These are phyloP conservation scores for Xanthorhoe designata DNA, from an alignment of 2,888 invertebrate genomes.

Conservation along the genomic window DNA sequence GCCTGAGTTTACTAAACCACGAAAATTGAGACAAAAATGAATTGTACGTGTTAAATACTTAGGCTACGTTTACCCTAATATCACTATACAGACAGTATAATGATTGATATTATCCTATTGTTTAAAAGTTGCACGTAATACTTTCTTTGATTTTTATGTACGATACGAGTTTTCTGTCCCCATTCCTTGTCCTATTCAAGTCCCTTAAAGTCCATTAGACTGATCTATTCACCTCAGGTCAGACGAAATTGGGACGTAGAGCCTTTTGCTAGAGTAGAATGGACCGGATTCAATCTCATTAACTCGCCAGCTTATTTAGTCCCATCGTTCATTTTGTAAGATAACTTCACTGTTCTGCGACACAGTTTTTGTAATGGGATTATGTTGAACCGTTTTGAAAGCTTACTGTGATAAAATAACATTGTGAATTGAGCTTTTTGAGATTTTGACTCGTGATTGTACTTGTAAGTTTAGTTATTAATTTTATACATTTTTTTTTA, in stretches of 20 bases:
- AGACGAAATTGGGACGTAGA: conserved; percentile 24
- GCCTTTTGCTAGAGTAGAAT: conserved; percentile 50
- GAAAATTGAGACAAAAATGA: no score
- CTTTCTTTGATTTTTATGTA: conserved; percentile 2
- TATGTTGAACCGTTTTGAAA: conserved; percentile 28
- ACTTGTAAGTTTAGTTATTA: no score
- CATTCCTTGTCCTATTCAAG: conserved; percentile 3
- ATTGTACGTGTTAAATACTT: neutral
- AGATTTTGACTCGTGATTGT: no score
- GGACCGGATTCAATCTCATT: conserved; percentile 63
- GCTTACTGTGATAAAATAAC: conserved; percentile 27
- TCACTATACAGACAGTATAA: neutral
- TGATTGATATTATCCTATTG: neutral
- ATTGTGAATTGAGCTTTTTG: conserved; percentile 6
- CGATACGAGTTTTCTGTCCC: conserved; percentile 1
- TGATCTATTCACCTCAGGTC: conserved; percentile 28
- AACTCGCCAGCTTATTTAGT: conserved; percentile 59
- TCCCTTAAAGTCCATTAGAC: conserved; percentile 15
- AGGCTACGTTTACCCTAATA: neutral
- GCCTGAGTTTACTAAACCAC: no score
- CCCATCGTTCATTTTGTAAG: conserved; percentile 47
- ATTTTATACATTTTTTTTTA: no score
- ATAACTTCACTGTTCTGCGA: conserved; percentile 41
- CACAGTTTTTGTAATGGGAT: conserved; percentile 45
- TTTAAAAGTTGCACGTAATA: neutral